Evolutionary conservation across 2,888 invertebrate genomes (phyloP).

Genomic region (Drosophila prolongata): DNA sequence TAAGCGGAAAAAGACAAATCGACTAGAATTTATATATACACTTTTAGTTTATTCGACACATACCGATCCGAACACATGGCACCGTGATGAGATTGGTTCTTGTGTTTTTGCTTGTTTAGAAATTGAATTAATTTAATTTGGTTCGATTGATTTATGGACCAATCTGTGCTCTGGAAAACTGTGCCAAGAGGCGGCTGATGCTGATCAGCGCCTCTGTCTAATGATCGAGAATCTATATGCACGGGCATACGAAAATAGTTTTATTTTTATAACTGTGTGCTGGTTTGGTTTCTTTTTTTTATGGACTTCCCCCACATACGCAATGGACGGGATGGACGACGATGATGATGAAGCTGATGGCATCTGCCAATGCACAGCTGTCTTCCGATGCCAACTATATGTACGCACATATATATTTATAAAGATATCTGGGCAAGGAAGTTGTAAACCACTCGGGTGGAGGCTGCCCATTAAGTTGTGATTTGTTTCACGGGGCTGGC

Average conservation of each 20-base stretch:
- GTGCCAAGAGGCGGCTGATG: slow-evolving; percentile 62
- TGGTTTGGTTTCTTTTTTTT: slow-evolving; percentile 73
- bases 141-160: slow-evolving; percentile 71
- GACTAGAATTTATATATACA: slow-evolving; percentile 77
- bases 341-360: slow-evolving; percentile 46
- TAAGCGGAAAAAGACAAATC: slow-evolving; percentile 85
- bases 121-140: slow-evolving; percentile 70
- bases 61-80: slow-evolving; percentile 54
- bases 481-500: slow-evolving; percentile 57
- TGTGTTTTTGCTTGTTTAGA: slow-evolving; percentile 27
- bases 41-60: slow-evolving; percentile 14
- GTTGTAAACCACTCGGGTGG: slow-evolving; percentile 63
- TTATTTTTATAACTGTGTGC: slow-evolving; percentile 77
- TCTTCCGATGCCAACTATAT: slow-evolving; percentile 58
- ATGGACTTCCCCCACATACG: slow-evolving; percentile 78
- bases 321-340: slow-evolving; percentile 38
- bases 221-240: slow-evolving; percentile 58
- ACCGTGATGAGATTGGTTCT: slow-evolving; percentile 17
- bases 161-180: slow-evolving; percentile 67
- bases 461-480: slow-evolving; percentile 62
- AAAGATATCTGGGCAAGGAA: slow-evolving; percentile 58
- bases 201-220: slow-evolving; percentile 35
- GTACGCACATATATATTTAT: slow-evolving; percentile 8
- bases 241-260: slow-evolving; percentile 70
- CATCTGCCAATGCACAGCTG: slow-evolving; percentile 75